Conservation (phyloP, 2,797 vertebrate species). For the Myripristis murdjan region DNA sequence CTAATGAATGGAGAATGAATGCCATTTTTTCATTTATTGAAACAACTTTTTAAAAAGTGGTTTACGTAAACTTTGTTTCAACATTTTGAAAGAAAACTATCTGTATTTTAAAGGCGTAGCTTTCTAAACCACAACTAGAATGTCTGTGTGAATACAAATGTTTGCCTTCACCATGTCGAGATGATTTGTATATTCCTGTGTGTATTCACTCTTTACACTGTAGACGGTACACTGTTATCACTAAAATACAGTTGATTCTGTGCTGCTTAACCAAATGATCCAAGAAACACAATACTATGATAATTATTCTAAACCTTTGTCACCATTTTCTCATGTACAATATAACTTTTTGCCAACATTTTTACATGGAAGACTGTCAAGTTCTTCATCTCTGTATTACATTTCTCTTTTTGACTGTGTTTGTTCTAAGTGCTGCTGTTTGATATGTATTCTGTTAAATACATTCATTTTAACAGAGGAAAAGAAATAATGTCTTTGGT, state of each 20-base stretch:
- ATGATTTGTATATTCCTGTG: slow-evolving; percentile 48
- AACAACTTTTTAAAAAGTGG: slow-evolving; percentile 33
- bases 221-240: slow-evolving; percentile 43
- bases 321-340: slow-evolving; percentile 12
- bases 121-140: slow-evolving; percentile 61
- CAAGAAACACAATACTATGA: slow-evolving; percentile 18
- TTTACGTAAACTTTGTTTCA: slow-evolving; percentile 51
- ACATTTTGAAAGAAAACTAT: slow-evolving; percentile 55
- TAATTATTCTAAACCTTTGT: slow-evolving; percentile 7
- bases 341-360: slow-evolving; percentile 12
- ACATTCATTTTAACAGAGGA: slow-evolving; percentile 47
- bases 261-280: slow-evolving; percentile 55
- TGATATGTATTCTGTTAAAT: slow-evolving; percentile 63
- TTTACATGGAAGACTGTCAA: slow-evolving; percentile 17
- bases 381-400: slow-evolving; percentile 23
- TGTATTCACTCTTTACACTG: slow-evolving; percentile 41
- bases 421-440: slow-evolving; percentile 66
- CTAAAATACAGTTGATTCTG: slow-evolving; percentile 39
- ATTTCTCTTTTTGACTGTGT: slow-evolving; percentile 40
- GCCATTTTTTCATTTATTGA: slow-evolving; percentile 38
- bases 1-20: slow-evolving; percentile 29
- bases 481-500: slow-evolving; percentile 8
- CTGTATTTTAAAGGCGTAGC: slow-evolving; percentile 47
- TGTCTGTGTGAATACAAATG: slow-evolving; percentile 57
- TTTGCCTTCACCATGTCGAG: slow-evolving; percentile 54